phyloP scores from a whole-genome alignment of 2,797 vertebrate genomes.

The Erethizon dorsatum region DNA sequence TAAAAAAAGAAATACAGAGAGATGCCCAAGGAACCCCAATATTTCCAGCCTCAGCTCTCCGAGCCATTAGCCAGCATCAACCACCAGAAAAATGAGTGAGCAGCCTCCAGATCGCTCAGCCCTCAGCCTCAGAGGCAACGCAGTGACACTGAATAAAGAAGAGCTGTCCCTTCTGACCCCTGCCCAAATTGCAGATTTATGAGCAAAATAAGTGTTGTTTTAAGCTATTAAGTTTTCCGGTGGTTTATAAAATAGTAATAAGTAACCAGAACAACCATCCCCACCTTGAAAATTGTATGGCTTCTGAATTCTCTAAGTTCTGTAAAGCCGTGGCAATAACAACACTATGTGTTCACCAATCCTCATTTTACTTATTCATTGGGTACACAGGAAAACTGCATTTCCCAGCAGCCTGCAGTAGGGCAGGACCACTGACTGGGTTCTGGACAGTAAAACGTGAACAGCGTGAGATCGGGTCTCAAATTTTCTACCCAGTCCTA shows the following conservation, averaged over 20 bases:
- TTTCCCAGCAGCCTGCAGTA: slow-evolving; percentile 34
- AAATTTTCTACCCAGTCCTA: not conserved
- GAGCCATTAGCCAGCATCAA: slow-evolving; percentile 23
- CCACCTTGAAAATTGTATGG: slow-evolving; percentile 18
- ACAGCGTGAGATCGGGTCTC: not conserved
- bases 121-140: not conserved
- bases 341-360: not conserved
- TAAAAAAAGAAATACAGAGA: not conserved
- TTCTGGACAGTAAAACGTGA: not conserved
- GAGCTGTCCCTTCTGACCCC: not conserved
- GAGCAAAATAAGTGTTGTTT: slow-evolving; percentile 33
- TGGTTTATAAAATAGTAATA: slow-evolving; percentile 29
- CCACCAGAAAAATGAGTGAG: slow-evolving; percentile 17
- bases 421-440: not conserved
- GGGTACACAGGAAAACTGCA: not conserved
- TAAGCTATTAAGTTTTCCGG: not conserved
- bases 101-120: not conserved
- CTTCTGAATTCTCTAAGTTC: slow-evolving; percentile 32
- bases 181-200: slow-evolving; percentile 26
- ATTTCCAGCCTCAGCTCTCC: slow-evolving; percentile 28
- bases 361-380: not conserved
- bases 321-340: slow-evolving; percentile 11
- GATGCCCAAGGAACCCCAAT: not conserved
- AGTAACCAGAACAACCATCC: slow-evolving; percentile 35
- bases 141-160: not conserved